These are phyloP conservation scores for Drosophila picticornis DNA, from an alignment of 2,888 invertebrate species.

Conservation along the genomic window DNA sequence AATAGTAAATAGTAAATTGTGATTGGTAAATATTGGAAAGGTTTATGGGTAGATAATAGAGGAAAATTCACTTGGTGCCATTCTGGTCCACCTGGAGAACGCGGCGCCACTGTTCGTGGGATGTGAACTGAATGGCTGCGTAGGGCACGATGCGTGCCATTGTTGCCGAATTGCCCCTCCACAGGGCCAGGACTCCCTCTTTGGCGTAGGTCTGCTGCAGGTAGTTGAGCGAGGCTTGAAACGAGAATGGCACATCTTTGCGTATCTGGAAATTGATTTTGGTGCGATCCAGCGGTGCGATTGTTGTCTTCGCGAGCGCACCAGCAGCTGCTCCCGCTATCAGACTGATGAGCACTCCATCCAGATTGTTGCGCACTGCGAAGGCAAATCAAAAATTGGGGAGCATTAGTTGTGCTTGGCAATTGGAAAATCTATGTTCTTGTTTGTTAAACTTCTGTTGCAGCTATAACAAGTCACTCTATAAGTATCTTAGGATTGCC, in stretches of 20 bases:
- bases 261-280: conserved; percentile 99
- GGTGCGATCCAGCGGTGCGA: conserved; percentile 98
- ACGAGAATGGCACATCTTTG: conserved; percentile 90
- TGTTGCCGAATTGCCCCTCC: conserved; percentile 99
- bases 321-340: conserved; percentile 97
- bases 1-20: neutral
- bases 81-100: conserved; percentile 90
- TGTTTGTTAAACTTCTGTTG: neutral
- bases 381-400: neutral
- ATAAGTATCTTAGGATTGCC: neutral
- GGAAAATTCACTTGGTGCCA: conserved; percentile 85
- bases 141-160: conserved; percentile 99
- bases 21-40: neutral
- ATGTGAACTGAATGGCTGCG: conserved; percentile 98
- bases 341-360: conserved; percentile 92
- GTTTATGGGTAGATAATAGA: neutral
- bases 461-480: neutral
- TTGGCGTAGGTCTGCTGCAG: conserved; percentile 88
- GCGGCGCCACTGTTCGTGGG: conserved; percentile 98
- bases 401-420: neutral
- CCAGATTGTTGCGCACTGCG: conserved; percentile 86
- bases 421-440: neutral
- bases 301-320: conserved; percentile 96
- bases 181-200: conserved; percentile 94
- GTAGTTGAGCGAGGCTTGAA: conserved; percentile 90